Evolutionary conservation across 2,113 vertebrate genomes (phyloP).

Genomic region (Micromys minutus): DNA sequence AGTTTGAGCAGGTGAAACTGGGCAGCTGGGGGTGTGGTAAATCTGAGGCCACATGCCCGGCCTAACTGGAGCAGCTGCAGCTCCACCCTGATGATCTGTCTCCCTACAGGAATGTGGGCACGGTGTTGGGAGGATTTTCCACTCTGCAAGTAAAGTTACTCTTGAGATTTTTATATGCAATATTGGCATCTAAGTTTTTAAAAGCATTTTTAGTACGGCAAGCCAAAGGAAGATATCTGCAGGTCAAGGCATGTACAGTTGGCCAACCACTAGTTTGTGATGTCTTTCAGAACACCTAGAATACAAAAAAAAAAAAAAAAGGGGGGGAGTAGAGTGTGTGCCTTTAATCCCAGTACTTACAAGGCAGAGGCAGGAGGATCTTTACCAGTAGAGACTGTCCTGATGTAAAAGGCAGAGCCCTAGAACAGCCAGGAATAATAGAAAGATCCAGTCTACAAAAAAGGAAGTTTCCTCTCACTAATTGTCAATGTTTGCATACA

Average conservation of each 20-base stretch:
- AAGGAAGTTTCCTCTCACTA: background rate
- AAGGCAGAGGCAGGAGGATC: background rate
- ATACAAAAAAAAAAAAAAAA: slow-evolving; percentile 17
- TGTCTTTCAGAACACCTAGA: slow-evolving; percentile 4
- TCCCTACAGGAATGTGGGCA: slow-evolving; percentile 61
- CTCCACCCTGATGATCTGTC: background rate
- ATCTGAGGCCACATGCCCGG: background rate
- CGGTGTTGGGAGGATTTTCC: slow-evolving; percentile 16
- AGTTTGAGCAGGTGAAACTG: background rate
- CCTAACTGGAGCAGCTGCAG: slow-evolving; percentile 44
- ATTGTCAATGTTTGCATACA: background rate
- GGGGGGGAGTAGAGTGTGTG: background rate
- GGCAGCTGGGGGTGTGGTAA: slow-evolving; percentile 50
- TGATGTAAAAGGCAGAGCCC: background rate
- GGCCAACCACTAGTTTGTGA: background rate
- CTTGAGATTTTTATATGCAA: slow-evolving; percentile 58
- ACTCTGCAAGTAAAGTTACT: slow-evolving; percentile 32
- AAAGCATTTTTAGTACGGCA: background rate
- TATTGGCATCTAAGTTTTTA: slow-evolving; percentile 32
- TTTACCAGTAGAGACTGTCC: background rate
- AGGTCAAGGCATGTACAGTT: background rate
- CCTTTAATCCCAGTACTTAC: background rate
- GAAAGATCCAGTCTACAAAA: background rate
- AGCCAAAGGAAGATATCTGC: background rate
- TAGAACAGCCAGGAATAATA: background rate